Conservation (phyloP, 2,113 vertebrate genomes). For the Sitta europaea region DNA sequence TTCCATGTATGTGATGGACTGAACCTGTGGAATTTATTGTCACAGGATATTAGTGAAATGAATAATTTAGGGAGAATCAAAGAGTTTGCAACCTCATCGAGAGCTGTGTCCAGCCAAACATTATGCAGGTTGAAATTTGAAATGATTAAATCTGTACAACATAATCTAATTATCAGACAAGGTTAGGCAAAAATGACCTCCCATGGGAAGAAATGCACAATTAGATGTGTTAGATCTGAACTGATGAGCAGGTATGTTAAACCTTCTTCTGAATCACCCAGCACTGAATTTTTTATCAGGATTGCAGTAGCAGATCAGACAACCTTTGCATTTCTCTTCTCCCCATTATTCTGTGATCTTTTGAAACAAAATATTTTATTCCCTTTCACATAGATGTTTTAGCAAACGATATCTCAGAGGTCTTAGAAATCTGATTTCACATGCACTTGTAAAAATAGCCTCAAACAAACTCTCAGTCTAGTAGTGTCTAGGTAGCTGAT, state of each 20-base stretch:
- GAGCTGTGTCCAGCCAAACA: conserved; percentile 49
- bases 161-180: conserved; percentile 63
- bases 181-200: conserved; percentile 65
- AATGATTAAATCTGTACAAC: conserved; percentile 57
- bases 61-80: conserved; percentile 54
- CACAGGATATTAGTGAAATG: not conserved
- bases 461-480: not conserved
- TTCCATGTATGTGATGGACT: not conserved
- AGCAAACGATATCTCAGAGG: not conserved
- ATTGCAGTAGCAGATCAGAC: conserved; percentile 31
- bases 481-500: not conserved
- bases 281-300: conserved; percentile 44
- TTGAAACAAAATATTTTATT: conserved; percentile 19
- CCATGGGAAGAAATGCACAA: conserved; percentile 56
- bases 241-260: conserved; percentile 54
- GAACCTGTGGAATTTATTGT: conserved; percentile 10
- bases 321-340: conserved; percentile 8
- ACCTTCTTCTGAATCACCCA: conserved; percentile 6
- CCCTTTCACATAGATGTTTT: not conserved
- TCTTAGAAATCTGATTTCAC: not conserved
- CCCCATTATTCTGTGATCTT: conserved; percentile 12
- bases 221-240: conserved; percentile 59
- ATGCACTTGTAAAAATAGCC: not conserved
- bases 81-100: conserved; percentile 44
- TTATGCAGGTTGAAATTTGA: conserved; percentile 47